Percentiles rank a stretch among this genome's conserved stretches.
These are phyloP conservation scores for Aplysina aerophoba DNA, from an alignment of 37 sponge, comb jelly and placozoan genomes.

Conservation along the genomic window DNA sequence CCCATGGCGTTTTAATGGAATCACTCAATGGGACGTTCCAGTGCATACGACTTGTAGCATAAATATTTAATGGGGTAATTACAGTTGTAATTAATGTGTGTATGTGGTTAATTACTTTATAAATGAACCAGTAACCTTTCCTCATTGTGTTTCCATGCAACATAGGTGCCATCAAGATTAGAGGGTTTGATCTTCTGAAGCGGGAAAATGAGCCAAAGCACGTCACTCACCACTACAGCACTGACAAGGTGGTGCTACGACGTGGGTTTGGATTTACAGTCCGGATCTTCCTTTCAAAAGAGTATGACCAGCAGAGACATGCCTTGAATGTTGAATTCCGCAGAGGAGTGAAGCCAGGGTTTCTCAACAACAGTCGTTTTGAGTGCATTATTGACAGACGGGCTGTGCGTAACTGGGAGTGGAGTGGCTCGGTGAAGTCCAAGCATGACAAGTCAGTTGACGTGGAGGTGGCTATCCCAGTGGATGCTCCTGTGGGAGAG, in stretches of 20 bases:
- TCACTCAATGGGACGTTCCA: too few species aligned
- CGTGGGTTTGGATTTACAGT: neutral
- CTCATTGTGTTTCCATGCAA: too few species aligned
- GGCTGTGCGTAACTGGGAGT: neutral
- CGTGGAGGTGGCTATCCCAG: neutral
- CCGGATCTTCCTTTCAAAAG: neutral
- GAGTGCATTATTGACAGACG: neutral
- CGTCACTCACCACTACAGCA: neutral
- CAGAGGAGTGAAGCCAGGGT: neutral
- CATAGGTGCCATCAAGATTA: too few species aligned
- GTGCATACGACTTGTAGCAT: too few species aligned
- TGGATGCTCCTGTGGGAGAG: neutral
- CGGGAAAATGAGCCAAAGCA: neutral
- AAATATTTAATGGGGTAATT: too few species aligned
- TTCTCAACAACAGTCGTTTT: neutral
- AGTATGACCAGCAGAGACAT: constrained; percentile 7
- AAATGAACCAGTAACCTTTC: too few species aligned
- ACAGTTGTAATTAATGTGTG: too few species aligned
- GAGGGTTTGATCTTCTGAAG: neutral
- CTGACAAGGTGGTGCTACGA: neutral
- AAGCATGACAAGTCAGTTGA: constrained; percentile 10
- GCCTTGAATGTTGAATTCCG: constrained; percentile 5
- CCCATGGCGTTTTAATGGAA: too few species aligned
- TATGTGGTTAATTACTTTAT: too few species aligned
- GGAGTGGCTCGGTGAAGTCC: neutral